Base-by-base conservation (phyloP, 2,888 invertebrate species). In the Drosophila algonquin region DNA sequence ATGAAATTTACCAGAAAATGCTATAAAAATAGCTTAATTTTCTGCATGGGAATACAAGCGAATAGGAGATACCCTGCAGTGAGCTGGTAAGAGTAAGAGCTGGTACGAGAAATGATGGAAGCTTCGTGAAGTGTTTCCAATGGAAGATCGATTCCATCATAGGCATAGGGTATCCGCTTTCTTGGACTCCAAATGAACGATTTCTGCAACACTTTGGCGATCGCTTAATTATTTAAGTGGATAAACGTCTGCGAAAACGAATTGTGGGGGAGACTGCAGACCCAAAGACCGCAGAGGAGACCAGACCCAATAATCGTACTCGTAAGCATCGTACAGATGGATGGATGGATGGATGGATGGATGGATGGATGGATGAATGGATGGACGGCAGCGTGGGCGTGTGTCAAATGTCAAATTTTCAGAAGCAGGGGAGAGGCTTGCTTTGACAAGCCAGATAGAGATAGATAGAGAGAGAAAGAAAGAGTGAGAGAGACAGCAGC, bases 401-500 rank as follows among this genome's bases (percentile, higher is more conserved):
- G 73, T 88, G 88, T 84, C 84, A 84, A 82, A 88, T 85, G 88
- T 86, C 86, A 79, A 72, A 75, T 79, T 30, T 45, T 46, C 46
- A 47, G 8, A 14, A 14, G 21, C 18, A 53, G 30, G 18, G 14
- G 30, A 35, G 45, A 30, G 10, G 12, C 24, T 45, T 40, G 44
- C 24, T 54, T 55, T 72, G 73, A 55, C 62, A 45, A 50, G n/a
- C 45, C 21, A 56, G 56, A 46, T 55, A 45, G 32, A 52, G 52
- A 10, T 10, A 30, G 30, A 30, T 9, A 47, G 46, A 54, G 58
- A 30, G 4, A 27, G 30, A 50, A 10, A 35, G 9, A 27, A 3
- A 21, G 21, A 21, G 21, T 0, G 21, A 21, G 21, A 21, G 21
- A 30, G 21, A 21, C 21, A 32, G 44, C 21, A 32, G 44, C 10